A percentile compares a stretch with the other conserved stretches of the same genome.
These are phyloP conservation scores for Cyrtonyx montezumae DNA, from an alignment of 2,113 vertebrate species.

Conservation along the genomic window DNA sequence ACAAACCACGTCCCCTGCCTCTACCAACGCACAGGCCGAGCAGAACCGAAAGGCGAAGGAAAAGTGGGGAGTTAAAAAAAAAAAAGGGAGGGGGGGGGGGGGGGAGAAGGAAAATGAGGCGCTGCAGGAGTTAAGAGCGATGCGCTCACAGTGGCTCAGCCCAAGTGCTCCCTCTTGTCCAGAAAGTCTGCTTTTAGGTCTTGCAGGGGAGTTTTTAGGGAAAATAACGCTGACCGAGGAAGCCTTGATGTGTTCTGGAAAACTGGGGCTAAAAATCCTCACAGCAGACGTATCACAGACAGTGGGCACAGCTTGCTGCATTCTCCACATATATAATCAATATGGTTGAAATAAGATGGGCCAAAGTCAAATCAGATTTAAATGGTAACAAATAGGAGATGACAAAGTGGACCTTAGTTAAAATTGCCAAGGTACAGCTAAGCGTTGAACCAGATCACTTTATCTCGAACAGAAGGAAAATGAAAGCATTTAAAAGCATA, in stretches of 20 bases:
- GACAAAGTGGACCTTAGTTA: background rate
- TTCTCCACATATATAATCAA: slow-evolving; percentile 2
- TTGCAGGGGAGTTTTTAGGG: background rate
- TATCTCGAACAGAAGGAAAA: slow-evolving; percentile 13
- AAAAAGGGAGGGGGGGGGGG: too few species aligned
- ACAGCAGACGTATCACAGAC: background rate
- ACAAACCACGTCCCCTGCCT: background rate
- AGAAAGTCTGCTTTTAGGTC: background rate
- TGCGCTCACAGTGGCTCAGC: background rate
- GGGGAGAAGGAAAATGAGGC: slow-evolving; percentile 31
- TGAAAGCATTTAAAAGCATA: slow-evolving; percentile 19
- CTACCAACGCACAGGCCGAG: background rate
- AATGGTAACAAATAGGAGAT: background rate
- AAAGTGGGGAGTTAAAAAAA: slow-evolving; percentile 37
- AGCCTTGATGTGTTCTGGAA: background rate
- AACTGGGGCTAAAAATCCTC: background rate
- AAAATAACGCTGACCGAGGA: background rate
- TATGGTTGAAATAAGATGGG: slow-evolving; percentile 10
- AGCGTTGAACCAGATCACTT: background rate
- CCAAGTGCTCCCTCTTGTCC: background rate
- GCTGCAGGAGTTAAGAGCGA: slow-evolving; percentile 39
- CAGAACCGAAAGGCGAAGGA: background rate
- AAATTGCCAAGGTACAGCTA: background rate
- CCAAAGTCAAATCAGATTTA: background rate
- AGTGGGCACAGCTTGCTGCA: background rate